Base-by-base conservation (phyloP, 2,113 vertebrate species). In the Pseudolaguvia tuberculata region DNA sequence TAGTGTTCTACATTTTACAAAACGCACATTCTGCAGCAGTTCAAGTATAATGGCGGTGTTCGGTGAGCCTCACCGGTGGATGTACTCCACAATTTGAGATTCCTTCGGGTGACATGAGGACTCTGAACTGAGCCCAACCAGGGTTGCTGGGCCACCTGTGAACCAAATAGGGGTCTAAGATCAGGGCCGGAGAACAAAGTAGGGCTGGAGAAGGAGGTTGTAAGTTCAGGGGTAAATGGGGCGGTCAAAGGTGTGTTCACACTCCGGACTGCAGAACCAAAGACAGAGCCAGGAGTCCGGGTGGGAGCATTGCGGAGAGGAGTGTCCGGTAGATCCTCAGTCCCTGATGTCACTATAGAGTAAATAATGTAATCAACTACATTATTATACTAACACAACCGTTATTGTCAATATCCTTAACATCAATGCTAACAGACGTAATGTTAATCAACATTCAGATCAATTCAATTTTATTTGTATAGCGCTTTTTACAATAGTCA, bases 41-140 rank as follows among this genome's bases (percentile, higher is more conserved):
- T 0, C 45, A 4, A 15, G 47, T 12, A 45, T 39, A 4, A 21
- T 31, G 18, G 42, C 3, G 42, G n/a, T 25, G 21, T 47, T 18
- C 5, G 17, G 14, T 17, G 21, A 17, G 1, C 4, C 82, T 85
- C 79, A 97, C 96, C 93, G 82, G 93, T 89, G 78, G 87, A 78
- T 0, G 89, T 90, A 0, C 95, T 94, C 97, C 97, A 99, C 23
- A 99, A 88, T 79, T 94, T 93, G 25, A 93, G 94, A 1, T 80
- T 91, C 83, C 94, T 92, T 83, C 93, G 93, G 72, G 83, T 83
- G 20, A 95, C 4, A 3, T 90, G 90, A 18, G 94, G 92, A 83
- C 93, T 95, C 57, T 90, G 94, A 6, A 91, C 83, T 0, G 91
- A 84, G 39, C 90, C 90, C 21, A 87, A 87, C 89, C 92, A 92